Evolutionary conservation across 2,113 vertebrate genomes (phyloP).

Genomic region (Microcebus jonahi): DNA sequence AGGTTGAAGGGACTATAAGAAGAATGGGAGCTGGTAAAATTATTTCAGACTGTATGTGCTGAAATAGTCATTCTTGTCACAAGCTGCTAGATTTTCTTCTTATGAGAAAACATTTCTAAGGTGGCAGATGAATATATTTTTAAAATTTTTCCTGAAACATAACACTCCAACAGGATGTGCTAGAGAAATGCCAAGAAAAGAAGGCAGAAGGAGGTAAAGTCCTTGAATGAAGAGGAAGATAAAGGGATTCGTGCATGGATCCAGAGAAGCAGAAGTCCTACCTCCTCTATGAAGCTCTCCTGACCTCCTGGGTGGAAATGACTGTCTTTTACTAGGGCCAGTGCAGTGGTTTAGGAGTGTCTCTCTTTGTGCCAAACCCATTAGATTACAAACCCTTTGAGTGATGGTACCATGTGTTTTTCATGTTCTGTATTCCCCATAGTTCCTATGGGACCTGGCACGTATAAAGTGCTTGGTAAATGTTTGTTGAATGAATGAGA

Average conservation of each 20-base stretch:
- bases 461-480: neutral
- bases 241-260: constrained; percentile 10
- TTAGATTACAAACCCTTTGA: neutral
- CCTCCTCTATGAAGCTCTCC: neutral
- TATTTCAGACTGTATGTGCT: constrained; percentile 67
- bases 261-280: neutral
- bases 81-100: constrained; percentile 78
- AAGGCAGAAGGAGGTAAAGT: constrained; percentile 77
- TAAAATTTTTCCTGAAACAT: constrained; percentile 74
- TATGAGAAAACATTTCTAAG: constrained; percentile 79
- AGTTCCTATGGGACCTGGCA: neutral
- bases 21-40: constrained; percentile 67
- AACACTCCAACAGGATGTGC: constrained; percentile 77
- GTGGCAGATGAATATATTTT: constrained; percentile 82
- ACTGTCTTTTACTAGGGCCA: neutral
- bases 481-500: neutral
- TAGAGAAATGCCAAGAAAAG: constrained; percentile 79
- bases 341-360: neutral
- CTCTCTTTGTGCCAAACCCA: neutral
- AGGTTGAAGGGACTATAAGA: constrained; percentile 40
- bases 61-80: constrained; percentile 78
- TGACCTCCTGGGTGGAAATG: neutral
- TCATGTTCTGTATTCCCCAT: neutral
- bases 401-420: neutral
- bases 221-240: constrained; percentile 57